These are phyloP conservation scores for Onychorhynchus coronatus DNA, from an alignment of 2,113 vertebrate genomes.

Conservation along the genomic window DNA sequence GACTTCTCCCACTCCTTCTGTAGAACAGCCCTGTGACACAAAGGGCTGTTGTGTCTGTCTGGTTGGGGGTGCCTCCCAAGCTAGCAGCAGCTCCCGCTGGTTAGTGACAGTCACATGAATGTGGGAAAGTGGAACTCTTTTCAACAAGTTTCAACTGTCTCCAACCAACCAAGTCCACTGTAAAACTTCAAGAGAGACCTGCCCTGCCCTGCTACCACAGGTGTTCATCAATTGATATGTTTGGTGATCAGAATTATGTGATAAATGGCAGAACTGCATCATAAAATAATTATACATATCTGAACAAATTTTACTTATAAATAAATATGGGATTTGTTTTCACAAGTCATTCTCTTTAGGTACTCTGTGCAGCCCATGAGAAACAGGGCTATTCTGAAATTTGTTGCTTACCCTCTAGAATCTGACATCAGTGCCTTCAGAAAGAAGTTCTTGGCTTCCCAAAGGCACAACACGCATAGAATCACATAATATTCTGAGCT, in stretches of 20 bases:
- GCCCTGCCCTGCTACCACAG: neutral
- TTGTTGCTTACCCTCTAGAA: neutral
- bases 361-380: neutral
- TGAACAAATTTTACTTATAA: neutral
- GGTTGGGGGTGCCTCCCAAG: fast-evolving
- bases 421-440: fast-evolving
- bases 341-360: neutral
- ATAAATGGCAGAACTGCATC: neutral
- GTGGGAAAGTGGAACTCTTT: neutral
- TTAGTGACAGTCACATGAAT: neutral
- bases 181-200: neutral
- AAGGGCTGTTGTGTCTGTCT: neutral
- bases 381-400: neutral
- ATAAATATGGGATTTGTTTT: neutral
- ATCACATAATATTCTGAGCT: neutral
- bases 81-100: fast-evolving
- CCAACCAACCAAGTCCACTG: neutral
- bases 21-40: fast-evolving
- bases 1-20: neutral
- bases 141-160: fast-evolving
- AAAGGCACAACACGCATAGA: neutral
- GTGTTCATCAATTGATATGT: neutral
- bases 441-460: neutral
- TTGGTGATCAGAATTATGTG: neutral
- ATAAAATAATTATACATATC: neutral